Evolutionary conservation across 2,888 invertebrate genomes (phyloP).

Genomic region (Syritta pipiens): DNA sequence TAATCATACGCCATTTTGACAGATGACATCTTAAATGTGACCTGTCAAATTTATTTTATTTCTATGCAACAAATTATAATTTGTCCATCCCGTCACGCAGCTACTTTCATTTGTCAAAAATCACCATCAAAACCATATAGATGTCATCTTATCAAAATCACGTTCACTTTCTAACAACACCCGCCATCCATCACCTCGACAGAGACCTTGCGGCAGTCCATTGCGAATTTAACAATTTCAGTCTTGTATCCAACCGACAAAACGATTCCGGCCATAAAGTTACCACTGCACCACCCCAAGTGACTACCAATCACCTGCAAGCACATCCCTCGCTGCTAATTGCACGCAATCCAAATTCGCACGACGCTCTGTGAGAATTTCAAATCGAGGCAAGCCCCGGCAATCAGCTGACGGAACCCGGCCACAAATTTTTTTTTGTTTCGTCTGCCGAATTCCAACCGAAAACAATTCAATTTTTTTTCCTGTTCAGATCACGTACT

Average conservation of each 20-base stretch:
- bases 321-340: too few species aligned
- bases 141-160: too few species aligned
- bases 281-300: background rate
- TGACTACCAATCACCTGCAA: background rate
- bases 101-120: too few species aligned
- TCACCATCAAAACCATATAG: too few species aligned
- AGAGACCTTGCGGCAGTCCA: background rate
- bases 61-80: too few species aligned
- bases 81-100: too few species aligned
- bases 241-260: background rate
- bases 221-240: background rate
- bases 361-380: conserved; percentile 3
- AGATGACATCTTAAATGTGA: too few species aligned
- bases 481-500: conserved; percentile 47
- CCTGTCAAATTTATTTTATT: too few species aligned
- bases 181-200: too few species aligned
- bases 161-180: too few species aligned
- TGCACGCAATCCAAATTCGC: conserved; percentile 14
- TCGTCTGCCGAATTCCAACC: conserved; percentile 19
- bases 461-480: too few species aligned
- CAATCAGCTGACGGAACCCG: conserved; percentile 36
- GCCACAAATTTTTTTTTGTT: conserved; percentile 12
- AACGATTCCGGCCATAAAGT: background rate
- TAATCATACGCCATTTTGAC: too few species aligned
- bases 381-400: conserved; percentile 13